Evolutionary conservation across 2,113 vertebrate species (phyloP).

Genomic region (Xenopus tropicalis): DNA sequence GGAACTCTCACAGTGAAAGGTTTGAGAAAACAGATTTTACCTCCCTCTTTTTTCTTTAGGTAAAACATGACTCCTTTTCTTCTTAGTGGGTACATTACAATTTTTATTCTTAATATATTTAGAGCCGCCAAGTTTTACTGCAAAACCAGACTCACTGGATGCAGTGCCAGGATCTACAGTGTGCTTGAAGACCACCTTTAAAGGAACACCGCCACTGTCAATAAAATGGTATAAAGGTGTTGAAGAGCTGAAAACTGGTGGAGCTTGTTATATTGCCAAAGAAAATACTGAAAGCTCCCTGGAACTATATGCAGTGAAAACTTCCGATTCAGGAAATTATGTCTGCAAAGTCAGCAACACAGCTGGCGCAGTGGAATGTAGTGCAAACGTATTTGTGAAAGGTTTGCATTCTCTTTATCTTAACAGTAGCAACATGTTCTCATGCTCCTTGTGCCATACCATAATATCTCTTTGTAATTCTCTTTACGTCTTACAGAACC

Average conservation of each 20-base stretch:
- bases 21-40: slow-evolving; percentile 55
- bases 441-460: slow-evolving; percentile 24
- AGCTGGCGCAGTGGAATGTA: slow-evolving; percentile 83
- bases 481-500: slow-evolving; percentile 80
- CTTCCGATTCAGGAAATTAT: slow-evolving; percentile 81
- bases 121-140: slow-evolving; percentile 88
- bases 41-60: slow-evolving; percentile 31
- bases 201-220: slow-evolving; percentile 81
- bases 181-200: slow-evolving; percentile 78
- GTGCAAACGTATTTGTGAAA: slow-evolving; percentile 89
- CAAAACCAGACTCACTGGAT: slow-evolving; percentile 78
- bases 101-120: slow-evolving; percentile 62
- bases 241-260: slow-evolving; percentile 81
- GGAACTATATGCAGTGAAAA: slow-evolving; percentile 87
- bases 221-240: slow-evolving; percentile 90
- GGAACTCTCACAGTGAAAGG: slow-evolving; percentile 93
- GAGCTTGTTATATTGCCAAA: slow-evolving; percentile 87
- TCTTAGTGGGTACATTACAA: slow-evolving; percentile 14
- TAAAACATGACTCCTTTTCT: slow-evolving; percentile 29
- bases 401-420: slow-evolving; percentile 70
- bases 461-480: slow-evolving; percentile 50
- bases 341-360: slow-evolving; percentile 88
- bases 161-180: slow-evolving; percentile 81
- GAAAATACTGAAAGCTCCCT: slow-evolving; percentile 81
- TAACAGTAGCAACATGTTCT: slow-evolving; percentile 22